Evolutionary conservation across 64 coral and sea anemone species (phyloP), one percentile per base, ranked within the genome.

Genomic region (Actinia tenebrosa): DNA sequence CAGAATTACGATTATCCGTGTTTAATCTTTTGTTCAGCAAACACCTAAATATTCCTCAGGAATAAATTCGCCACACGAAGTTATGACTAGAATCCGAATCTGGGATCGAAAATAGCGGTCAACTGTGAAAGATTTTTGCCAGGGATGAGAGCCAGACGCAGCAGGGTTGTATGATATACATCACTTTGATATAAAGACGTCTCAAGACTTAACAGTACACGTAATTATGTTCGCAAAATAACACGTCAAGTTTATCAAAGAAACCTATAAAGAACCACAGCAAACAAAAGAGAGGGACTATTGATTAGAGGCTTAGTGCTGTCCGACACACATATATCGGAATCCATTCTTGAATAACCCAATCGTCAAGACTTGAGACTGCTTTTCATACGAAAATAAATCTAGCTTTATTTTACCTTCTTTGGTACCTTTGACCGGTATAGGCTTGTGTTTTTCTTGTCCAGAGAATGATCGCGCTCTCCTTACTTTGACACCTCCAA

Each of bases 401-500:
- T 27, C 26, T 27, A 42, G 42, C 18, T 20, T 45, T 75, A 3
- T 3, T 80, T 64, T 58, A 92, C 90, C 90, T 23, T 92, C 90
- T 87, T 87, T 87, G 7, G n/a, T 37, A 16, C 86, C 60, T 66
- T 87, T 87, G 22, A 60, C 44, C 3, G 77, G 46, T 18, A 22
- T 66, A 50, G 78, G 64, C 80, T 92, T 92, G 56, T 92, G 90
- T 92, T 92, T 92, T 83, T 92, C 90, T 77, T 84, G 84, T 23
- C 90, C 90, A 56, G 90, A 92, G 61, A 92, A 92, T 44, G 90
- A 92, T 11, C 86, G 77, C 19, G 90, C 90, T 80, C 90, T 80
- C 64, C 84, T 92, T 0, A 92, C 90, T 87, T 87, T 92, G 3
- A 87, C 86, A 16, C 90, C 90, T 71, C 90, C 86, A 47, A 92